Conservation (phyloP, 2,113 vertebrate genomes). For the Chaetodon auriga region DNA sequence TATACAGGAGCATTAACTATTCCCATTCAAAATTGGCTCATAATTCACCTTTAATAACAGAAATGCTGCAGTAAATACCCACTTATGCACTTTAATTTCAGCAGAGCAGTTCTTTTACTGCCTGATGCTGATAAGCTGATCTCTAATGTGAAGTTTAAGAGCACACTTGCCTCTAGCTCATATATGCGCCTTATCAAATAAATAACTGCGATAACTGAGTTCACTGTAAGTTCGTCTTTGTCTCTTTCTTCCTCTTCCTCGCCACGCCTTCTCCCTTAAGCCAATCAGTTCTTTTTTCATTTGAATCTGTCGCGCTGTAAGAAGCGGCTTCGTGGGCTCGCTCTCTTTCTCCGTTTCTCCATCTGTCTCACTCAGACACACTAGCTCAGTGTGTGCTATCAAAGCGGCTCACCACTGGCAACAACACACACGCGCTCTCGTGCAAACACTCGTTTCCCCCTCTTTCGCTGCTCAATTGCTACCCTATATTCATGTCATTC, state of each 20-base stretch:
- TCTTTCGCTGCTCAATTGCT: constrained; percentile 54
- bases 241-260: background rate
- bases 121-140: background rate
- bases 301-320: constrained; percentile 25
- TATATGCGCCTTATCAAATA: background rate
- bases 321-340: constrained; percentile 21
- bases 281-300: constrained; percentile 14
- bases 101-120: constrained; percentile 13
- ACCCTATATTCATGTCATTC: constrained; percentile 67
- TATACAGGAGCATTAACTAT: background rate
- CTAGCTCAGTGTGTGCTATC: constrained; percentile 50
- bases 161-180: background rate
- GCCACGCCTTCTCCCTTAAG: constrained; percentile 9
- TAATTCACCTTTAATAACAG: background rate
- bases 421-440: constrained; percentile 14
- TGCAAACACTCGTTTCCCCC: constrained; percentile 47
- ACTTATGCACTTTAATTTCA: background rate
- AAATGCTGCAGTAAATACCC: background rate
- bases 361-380: constrained; percentile 54
- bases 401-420: constrained; percentile 53
- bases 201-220: constrained; percentile 1
- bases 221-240: constrained; percentile 8
- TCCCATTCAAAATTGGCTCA: background rate
- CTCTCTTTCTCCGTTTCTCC: constrained; percentile 32
- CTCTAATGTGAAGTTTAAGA: background rate